phyloP scores from a whole-genome alignment of 2,797 vertebrate genomes.

The Manis javanica region DNA sequence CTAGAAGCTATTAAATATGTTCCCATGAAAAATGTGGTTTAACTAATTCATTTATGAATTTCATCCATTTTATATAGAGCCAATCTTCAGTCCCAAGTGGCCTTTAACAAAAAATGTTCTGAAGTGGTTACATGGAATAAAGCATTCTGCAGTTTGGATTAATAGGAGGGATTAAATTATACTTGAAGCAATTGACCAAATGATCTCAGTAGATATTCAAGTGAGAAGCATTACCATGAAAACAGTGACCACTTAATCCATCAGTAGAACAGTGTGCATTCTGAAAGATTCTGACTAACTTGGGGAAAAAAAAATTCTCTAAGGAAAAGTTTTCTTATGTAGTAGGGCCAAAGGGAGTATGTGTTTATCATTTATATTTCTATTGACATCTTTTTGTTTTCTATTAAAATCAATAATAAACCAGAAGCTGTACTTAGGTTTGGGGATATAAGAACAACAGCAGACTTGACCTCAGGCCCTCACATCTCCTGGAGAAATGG shows the following conservation, averaged over 20 bases:
- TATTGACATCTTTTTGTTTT: background rate
- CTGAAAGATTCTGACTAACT: background rate
- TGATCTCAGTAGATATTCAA: conserved; percentile 25
- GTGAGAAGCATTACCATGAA: background rate
- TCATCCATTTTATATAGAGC: background rate
- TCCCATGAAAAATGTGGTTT: conserved; percentile 19
- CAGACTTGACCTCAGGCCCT: background rate
- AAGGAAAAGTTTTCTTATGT: background rate
- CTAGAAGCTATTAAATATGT: conserved; percentile 47
- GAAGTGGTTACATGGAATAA: conserved; percentile 48
- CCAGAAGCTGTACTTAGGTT: background rate
- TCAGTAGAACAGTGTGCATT: background rate
- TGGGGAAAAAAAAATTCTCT: background rate
- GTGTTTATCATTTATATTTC: background rate
- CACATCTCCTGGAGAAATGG: background rate
- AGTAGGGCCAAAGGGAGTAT: background rate
- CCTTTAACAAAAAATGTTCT: conserved; percentile 55
- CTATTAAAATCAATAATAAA: conserved; percentile 17
- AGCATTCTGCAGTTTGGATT: conserved; percentile 42
- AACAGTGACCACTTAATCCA: background rate
- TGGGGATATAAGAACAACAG: background rate
- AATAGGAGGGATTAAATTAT: conserved; percentile 42
- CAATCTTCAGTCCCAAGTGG: background rate
- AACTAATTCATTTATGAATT: background rate
- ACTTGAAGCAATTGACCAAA: conserved; percentile 50